Conservation (phyloP, 2,113 vertebrate species). For the Leucopsar rothschildi region DNA sequence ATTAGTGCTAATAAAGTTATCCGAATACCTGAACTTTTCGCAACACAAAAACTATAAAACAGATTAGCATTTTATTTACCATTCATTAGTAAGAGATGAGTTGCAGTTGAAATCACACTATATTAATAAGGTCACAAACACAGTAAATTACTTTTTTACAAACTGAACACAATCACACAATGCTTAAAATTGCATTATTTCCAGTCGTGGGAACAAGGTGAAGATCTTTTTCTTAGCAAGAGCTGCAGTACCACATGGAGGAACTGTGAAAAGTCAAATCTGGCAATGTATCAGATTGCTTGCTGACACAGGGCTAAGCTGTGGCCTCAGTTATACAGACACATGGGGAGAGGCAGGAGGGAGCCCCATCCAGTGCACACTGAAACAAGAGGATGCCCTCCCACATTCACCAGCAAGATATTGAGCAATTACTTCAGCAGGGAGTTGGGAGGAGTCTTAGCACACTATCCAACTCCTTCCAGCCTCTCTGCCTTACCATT, state of each 20-base stretch:
- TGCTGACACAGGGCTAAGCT: not conserved
- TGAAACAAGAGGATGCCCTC: not conserved
- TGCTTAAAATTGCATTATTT: not conserved
- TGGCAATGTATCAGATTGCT: not conserved
- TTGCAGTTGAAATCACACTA: slow-evolving; percentile 45
- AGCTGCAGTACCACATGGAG: not conserved
- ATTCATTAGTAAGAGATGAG: slow-evolving; percentile 56
- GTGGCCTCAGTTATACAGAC: not conserved
- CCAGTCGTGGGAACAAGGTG: not conserved
- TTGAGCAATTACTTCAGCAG: not conserved
- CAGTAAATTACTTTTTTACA: slow-evolving; percentile 44
- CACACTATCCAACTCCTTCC: not conserved
- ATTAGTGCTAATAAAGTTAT: slow-evolving; percentile 58
- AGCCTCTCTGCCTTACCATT: not conserved
- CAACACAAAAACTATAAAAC: slow-evolving; percentile 43
- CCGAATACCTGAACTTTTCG: slow-evolving; percentile 50
- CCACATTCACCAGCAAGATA: not conserved
- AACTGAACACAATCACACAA: not conserved
- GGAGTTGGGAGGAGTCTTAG: not conserved
- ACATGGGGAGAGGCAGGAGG: not conserved
- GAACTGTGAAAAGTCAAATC: not conserved
- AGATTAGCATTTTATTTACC: slow-evolving; percentile 66
- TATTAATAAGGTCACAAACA: slow-evolving; percentile 49
- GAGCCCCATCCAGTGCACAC: not conserved
- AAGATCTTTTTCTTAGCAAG: not conserved